These are phyloP conservation scores for Cardinalis cardinalis DNA, from an alignment of 2,113 vertebrate species.

Conservation along the genomic window DNA sequence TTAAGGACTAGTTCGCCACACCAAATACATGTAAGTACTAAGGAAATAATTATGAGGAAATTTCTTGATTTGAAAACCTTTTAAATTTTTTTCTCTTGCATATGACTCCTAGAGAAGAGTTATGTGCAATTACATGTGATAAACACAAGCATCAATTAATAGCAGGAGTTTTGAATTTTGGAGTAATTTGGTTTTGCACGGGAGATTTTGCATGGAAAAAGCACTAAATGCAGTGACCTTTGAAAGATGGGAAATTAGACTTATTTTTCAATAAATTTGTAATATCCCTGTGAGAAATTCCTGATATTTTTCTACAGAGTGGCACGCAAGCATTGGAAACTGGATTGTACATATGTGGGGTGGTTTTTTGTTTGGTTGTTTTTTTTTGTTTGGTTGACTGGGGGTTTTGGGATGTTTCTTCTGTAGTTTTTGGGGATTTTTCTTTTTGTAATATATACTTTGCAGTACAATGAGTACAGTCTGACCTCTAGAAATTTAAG, in stretches of 20 bases:
- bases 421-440: neutral
- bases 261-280: neutral
- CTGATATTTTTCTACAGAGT: neutral
- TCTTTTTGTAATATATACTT: neutral
- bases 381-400: neutral
- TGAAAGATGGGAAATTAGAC: neutral
- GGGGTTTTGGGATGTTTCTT: accelerated
- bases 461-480: neutral
- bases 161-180: neutral
- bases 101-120: neutral
- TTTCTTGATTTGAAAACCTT: conserved; percentile 1
- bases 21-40: neutral
- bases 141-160: conserved; percentile 13
- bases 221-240: neutral
- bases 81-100: neutral
- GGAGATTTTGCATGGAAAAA: neutral
- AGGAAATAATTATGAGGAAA: neutral
- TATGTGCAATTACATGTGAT: neutral
- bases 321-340: neutral
- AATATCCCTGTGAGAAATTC: neutral
- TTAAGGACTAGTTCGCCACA: neutral
- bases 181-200: neutral
- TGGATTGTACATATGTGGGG: accelerated
- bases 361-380: neutral
- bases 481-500: neutral